A percentile compares a stretch with the other conserved stretches of the same genome.
Evolutionary conservation across 2,797 vertebrate genomes (phyloP).

Genomic region (Alectoris magna): DNA sequence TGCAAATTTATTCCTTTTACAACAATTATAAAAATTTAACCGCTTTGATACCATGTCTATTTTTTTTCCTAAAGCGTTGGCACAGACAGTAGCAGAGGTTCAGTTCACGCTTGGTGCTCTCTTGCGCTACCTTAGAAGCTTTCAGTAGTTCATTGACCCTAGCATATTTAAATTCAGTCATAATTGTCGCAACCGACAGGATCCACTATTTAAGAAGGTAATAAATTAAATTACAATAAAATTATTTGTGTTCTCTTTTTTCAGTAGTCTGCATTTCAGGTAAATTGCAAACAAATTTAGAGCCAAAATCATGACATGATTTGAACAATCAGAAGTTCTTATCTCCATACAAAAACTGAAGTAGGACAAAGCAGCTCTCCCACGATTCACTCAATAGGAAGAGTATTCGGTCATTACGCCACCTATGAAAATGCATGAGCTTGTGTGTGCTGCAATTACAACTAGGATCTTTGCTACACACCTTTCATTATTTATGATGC

Average conservation of each 20-base stretch:
- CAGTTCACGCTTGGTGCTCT: neutral
- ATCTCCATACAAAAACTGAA: neutral
- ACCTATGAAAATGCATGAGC: constrained; percentile 1
- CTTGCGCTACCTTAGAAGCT: neutral
- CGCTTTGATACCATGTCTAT: neutral
- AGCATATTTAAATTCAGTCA: neutral
- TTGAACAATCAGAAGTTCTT: neutral
- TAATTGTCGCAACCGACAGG: neutral
- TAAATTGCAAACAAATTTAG: neutral
- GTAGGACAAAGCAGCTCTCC: neutral
- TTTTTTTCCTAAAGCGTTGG: neutral
- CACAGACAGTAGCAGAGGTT: neutral
- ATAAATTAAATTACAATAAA: neutral
- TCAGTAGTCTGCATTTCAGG: neutral
- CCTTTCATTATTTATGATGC: neutral
- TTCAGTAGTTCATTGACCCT: neutral
- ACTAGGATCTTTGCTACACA: neutral
- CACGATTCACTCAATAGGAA: neutral
- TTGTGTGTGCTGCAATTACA: neutral
- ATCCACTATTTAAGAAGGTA: neutral
- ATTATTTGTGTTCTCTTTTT: neutral
- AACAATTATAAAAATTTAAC: neutral
- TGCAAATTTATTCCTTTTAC: neutral
- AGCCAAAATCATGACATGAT: neutral
- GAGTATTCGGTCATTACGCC: neutral